Evolutionary conservation across 1,140 invertebrate species (phyloP), one percentile per base, ranked within the genome.

Genomic region (Drosophila athabasca): DNA sequence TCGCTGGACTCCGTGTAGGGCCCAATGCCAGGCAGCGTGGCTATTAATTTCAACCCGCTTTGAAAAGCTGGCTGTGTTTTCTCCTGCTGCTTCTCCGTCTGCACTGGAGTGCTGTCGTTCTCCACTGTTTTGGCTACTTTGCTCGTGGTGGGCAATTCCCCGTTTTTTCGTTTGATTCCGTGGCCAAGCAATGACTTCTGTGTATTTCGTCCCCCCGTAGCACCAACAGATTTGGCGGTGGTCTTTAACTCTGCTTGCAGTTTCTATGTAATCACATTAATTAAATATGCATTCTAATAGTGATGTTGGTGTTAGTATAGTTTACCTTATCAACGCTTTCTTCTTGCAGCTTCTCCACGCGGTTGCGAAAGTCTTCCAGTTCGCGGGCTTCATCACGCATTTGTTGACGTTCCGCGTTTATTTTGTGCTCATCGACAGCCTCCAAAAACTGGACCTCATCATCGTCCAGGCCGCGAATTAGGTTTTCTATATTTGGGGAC

Each of bases 361-460:
- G 87, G 81, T 93, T 95, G 92, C 97, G 95, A 91, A 96, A 98
- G 88, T 97, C 96, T 73, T 94, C 93, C 79, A 98, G 94, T 91
- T 97, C 96, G 71, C 94, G 93, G 78, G 95, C 94, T 90, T 98
- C 97, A 88, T 98, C 96, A 39, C 95, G 91, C 82, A 94, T 94
- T 64, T 97, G 96, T 90, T 95, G 95, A 61, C 95, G 94, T 71
- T 98, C 97, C 41, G 96, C 95, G 64, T 96, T 95, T 39, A 97
- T 93, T 93, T 97, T 97, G 17, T 95, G 95, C 69, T 95, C 93
- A 92, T 98, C 96, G 7, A 99, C 96, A 49, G 97, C 93, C 81
- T 99, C 97, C 7, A 99, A 92, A 92, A 99, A 99, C 73, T 97
- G 95, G 0, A 98, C 95, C 93, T 99, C 98, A 92, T 99, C 98